phyloP scores from a whole-genome alignment of 2,797 vertebrate genomes.

The Discoglossus pictus region DNA sequence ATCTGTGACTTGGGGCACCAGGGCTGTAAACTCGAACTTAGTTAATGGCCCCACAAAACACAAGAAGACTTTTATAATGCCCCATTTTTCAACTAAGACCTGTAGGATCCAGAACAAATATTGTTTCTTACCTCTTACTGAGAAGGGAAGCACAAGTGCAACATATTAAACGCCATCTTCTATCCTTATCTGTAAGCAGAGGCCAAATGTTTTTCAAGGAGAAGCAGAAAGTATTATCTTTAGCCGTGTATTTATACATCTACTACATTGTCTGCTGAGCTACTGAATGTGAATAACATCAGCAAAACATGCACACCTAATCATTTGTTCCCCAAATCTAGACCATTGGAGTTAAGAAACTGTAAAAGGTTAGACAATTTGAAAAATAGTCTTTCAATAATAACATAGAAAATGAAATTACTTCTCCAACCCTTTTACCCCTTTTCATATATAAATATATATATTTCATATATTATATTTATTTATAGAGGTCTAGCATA shows the following conservation, averaged over 20 bases:
- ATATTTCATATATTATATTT: too few species aligned
- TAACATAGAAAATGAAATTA: too few species aligned
- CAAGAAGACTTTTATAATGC: slow-evolving; percentile 36
- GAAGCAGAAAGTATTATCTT: slow-evolving; percentile 42
- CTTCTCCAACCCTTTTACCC: too few species aligned
- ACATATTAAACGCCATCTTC: slow-evolving; percentile 35
- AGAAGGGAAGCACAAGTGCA: slow-evolving; percentile 34
- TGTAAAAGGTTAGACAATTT: too few species aligned
- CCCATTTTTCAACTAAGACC: slow-evolving; percentile 20
- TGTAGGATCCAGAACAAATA: slow-evolving; percentile 38
- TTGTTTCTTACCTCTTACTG: slow-evolving; percentile 15
- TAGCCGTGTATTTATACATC: slow-evolving; percentile 42
- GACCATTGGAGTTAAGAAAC: slow-evolving; percentile 10
- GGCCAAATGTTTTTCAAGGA: not conserved
- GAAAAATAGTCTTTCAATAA: too few species aligned
- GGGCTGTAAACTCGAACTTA: too few species aligned
- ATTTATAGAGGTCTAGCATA: too few species aligned
- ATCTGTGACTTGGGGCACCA: too few species aligned
- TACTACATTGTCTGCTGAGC: slow-evolving; percentile 26
- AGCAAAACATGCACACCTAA: slow-evolving; percentile 1
- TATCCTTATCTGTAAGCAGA: slow-evolving; percentile 33
- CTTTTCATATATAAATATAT: too few species aligned
- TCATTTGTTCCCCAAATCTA: not conserved
- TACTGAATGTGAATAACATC: slow-evolving; percentile 25
- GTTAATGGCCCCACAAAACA: too few species aligned